Evolutionary conservation across 2,797 vertebrate genomes (phyloP).

Genomic region (Channa striata): DNA sequence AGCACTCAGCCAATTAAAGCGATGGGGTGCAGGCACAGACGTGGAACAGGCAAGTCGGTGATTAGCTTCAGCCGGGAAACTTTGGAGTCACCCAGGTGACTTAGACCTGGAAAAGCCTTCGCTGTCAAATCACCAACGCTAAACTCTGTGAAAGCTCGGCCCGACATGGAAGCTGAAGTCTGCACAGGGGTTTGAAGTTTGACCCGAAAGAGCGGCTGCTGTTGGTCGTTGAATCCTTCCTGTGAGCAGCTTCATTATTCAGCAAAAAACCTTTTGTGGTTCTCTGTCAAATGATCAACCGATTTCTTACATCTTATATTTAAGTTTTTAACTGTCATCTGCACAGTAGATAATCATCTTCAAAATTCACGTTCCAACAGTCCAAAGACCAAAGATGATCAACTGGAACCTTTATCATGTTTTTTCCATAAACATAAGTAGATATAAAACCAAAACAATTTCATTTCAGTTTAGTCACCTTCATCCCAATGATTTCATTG

Average conservation of each 20-base stretch:
- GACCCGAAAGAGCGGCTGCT: not conserved
- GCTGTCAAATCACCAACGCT: slow-evolving; percentile 8
- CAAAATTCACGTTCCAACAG: no score
- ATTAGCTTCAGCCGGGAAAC: slow-evolving; percentile 27
- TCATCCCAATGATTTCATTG: no score
- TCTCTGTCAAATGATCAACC: no score
- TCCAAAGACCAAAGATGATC: not conserved
- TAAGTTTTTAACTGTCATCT: no score
- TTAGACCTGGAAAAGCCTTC: not conserved
- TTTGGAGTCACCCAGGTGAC: slow-evolving; percentile 7
- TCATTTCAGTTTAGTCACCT: no score
- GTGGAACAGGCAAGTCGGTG: slow-evolving; percentile 18
- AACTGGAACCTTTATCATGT: no score
- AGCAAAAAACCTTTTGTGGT: no score
- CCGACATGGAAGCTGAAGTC: not conserved
- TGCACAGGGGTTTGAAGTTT: not conserved
- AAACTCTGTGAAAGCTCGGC: not conserved
- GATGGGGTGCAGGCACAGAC: slow-evolving; percentile 9
- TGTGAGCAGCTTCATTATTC: no score
- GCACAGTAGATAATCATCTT: no score
- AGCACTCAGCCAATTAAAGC: slow-evolving; percentile 33
- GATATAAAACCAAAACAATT: no score
- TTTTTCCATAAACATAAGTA: no score
- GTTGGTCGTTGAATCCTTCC: not conserved
- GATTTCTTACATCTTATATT: no score